phyloP scores from a whole-genome alignment of 2,113 vertebrate species.

The Turdus rufiventris region DNA sequence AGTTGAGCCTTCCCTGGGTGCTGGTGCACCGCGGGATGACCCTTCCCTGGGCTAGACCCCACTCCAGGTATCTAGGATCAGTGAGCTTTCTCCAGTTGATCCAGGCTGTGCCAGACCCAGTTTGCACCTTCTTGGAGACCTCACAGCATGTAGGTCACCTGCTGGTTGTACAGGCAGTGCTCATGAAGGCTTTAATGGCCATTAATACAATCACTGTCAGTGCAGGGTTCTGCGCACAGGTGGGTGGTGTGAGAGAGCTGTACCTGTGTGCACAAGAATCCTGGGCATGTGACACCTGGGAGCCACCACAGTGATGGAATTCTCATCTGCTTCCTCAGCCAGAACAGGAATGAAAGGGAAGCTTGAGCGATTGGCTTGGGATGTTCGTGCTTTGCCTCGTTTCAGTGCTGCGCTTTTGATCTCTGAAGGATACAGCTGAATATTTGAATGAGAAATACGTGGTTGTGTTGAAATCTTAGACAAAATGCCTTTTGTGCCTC shows the following conservation, averaged over 20 bases:
- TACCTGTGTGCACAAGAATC: not conserved
- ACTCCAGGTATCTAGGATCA: not conserved
- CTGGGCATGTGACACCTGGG: not conserved
- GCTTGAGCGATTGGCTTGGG: not conserved
- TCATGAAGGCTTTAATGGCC: not conserved
- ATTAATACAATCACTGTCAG: not conserved
- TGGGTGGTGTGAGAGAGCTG: not conserved
- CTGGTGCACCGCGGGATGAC: rapidly evolving
- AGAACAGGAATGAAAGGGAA: not conserved
- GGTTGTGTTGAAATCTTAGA: slow-evolving; percentile 6
- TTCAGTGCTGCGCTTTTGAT: not conserved
- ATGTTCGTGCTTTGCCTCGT: not conserved
- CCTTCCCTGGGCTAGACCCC: not conserved
- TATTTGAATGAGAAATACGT: slow-evolving; percentile 12
- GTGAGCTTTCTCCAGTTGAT: not conserved
- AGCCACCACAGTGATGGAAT: not conserved
- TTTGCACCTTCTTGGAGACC: not conserved
- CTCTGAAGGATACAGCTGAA: slow-evolving; percentile 23
- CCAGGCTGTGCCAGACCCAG: not conserved
- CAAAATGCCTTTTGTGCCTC: slow-evolving; percentile 47
- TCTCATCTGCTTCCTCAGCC: not conserved
- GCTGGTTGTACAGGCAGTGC: not conserved
- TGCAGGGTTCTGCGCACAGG: not conserved
- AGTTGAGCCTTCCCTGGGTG: not conserved
- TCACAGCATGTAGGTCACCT: not conserved